Percentiles rank a stretch among this genome's conserved stretches.
phyloP scores from a whole-genome alignment of 2,888 invertebrate species.

The Tricholauxania praeusta region DNA sequence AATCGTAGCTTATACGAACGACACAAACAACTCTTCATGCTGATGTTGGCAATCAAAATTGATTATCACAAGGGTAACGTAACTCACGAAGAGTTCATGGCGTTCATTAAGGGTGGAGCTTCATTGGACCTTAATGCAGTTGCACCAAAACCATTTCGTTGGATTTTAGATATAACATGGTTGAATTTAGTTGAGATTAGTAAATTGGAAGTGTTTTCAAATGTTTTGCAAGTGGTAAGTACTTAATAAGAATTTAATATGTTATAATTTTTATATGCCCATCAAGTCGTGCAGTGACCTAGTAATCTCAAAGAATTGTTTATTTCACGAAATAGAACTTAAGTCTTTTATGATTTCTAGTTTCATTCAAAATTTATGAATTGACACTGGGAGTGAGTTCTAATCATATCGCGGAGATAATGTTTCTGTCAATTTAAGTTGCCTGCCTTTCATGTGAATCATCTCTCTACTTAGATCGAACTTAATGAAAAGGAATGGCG shows the following conservation, averaged over 20 bases:
- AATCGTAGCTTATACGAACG: conserved; percentile 92
- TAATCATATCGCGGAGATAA: too few species aligned
- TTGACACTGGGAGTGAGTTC: too few species aligned
- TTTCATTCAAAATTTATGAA: too few species aligned
- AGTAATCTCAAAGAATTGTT: background rate
- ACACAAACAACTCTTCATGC: conserved; percentile 91
- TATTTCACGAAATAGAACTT: too few species aligned
- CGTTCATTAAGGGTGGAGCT: conserved; percentile 96
- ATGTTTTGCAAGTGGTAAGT: conserved; percentile 80
- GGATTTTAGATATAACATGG: conserved; percentile 98
- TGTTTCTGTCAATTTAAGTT: too few species aligned
- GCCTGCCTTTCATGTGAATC: too few species aligned
- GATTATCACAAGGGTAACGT: conserved; percentile 86
- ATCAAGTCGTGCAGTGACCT: background rate
- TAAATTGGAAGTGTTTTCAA: conserved; percentile 82
- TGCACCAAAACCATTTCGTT: conserved; percentile 90
- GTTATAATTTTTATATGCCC: too few species aligned
- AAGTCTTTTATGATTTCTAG: background rate
- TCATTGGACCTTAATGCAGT: conserved; percentile 94
- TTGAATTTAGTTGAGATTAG: conserved; percentile 94
- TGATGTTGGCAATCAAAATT: conserved; percentile 96
- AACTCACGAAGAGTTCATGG: conserved; percentile 91
- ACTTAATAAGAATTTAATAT: too few species aligned
- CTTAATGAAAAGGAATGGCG: conserved; percentile 90
- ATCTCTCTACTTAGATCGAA: conserved; percentile 73